Evolutionary conservation across 2,888 invertebrate species (phyloP), one percentile per base, ranked within the genome.

Genomic region (Dilophus febrilis): DNA sequence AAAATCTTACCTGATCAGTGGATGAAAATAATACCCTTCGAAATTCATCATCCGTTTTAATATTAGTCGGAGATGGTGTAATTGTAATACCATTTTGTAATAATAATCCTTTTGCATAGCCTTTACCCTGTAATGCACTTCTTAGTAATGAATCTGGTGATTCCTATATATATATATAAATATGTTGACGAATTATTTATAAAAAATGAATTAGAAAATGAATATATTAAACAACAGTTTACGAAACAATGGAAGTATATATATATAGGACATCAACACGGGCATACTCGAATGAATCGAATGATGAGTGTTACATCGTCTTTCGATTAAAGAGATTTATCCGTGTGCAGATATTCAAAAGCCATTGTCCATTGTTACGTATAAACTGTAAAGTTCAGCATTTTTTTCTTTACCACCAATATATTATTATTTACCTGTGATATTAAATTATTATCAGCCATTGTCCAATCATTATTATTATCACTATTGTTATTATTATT

Each of bases 81-180:
- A 62, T 45, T 22, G 58, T 42, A 18, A 62, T 50, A 7, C 61
- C 59, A 43, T 61, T 61, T 42, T 58, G 60, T 53, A 61, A 51
- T 33, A 59, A 58, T 18, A 61, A 42, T 1, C 61, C 60, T 48
- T 63, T 63, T 42, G 56, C 53, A 51, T 64, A 50, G 43, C 71
- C 72, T 65, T 86, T 85, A 35, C 86, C 86, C 58, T 86, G 86
- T 46, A 87, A 67, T 10, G 86, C 86, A 55, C 78, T 86, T 49
- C 86, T 68, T 46, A 87, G 61, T 46, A 87, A 62, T 26, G 85
- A 85, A 54, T 85, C 85, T 16, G 80, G 61, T 5, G 61, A 56
- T 33, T 59, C 59, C 52, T 62, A 17, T 27, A 39, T 64, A 7
- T 19, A 28, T n/a, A n/a, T n/a, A n/a, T n/a, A n/a, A n/a, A n/a